Evolutionary conservation across 2,888 invertebrate species (phyloP), one percentile per base, ranked within the genome.

Genomic region (Nomada goodeniana): DNA sequence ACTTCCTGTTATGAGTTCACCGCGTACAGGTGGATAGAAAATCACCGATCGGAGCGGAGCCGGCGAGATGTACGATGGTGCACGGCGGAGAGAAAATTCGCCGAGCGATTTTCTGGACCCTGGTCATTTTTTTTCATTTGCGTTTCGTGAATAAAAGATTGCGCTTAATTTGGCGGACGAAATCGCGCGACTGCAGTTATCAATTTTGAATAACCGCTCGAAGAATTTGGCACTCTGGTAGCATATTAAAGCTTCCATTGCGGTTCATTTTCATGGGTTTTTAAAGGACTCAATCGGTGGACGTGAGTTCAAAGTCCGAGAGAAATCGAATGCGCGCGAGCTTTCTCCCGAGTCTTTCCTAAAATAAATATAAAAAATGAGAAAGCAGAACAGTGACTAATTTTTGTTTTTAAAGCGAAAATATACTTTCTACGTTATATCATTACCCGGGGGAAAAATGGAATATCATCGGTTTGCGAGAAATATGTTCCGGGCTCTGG

Each of bases 1-100:
- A 83, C 76, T 83, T 82, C 82, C 83, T 78, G 82, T 83, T 83
- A 78, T 67, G 74, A 68, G 75, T 82, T 20, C n/a, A 42, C 20
- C 67, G 23, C 50, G 55, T 73, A 64, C 83, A 78, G 83, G 83
- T 82, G 83, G 73, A 70, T 67, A 71, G 82, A 82, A 78, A 75
- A 64, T 70, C 29, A 23, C 53, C 50, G 70, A 73, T 73, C 61
- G 73, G 64, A 63, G 50, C 68, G 10, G 20, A 36, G n/a, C 44
- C 47, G 64, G 55, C 57, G 75, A 72, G 72, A 76, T 67, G 73
- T 74, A 36, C 82, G 82, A 81, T 11, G 63, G 10, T 36, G 42
- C 36, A 20, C n/a, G 4, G 20, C n/a, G 23, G 52, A 18, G 61
- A 36, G 20, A 1, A 47, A 47, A 47, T 47, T 47, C 10, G 47